Evolutionary conservation across 1,140 invertebrate species (phyloP).

Genomic region (Cataglyphis hispanica): DNA sequence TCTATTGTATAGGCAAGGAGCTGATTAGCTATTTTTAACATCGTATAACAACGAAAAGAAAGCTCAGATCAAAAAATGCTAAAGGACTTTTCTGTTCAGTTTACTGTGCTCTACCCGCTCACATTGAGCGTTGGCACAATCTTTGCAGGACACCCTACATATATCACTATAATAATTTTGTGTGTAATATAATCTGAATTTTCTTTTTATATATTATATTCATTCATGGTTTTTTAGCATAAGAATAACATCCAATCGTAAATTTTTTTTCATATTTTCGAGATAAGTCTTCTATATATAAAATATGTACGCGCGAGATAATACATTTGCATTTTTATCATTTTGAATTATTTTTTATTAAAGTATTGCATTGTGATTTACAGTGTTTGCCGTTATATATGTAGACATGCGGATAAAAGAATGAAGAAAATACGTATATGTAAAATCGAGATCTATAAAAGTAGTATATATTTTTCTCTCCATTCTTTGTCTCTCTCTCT

Average conservation of each 20-base stretch:
- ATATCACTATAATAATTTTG: conserved; percentile 10
- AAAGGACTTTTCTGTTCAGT: too few relatives aligned
- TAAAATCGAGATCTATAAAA: not conserved
- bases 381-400: not conserved
- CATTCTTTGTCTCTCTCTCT: not conserved
- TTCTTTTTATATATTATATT: conserved; percentile 38
- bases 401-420: not conserved
- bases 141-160: too few relatives aligned
- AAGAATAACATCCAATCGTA: conserved; percentile 46
- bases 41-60: too few relatives aligned
- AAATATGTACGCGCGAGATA: not conserved
- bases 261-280: conserved; percentile 53
- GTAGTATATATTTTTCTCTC: not conserved
- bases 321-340: not conserved
- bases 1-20: too few relatives aligned
- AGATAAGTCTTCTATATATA: conserved; percentile 48
- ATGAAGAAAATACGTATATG: not conserved
- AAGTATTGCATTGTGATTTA: not conserved
- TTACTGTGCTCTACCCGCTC: too few relatives aligned
- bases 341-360: not conserved
- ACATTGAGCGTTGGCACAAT: too few relatives aligned
- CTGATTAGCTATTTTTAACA: too few relatives aligned
- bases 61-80: too few relatives aligned
- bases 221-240: conserved; percentile 1
- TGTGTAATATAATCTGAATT: conserved; percentile 2